phyloP scores from a whole-genome alignment of 2,797 vertebrate species.

The Poecile montanus region DNA sequence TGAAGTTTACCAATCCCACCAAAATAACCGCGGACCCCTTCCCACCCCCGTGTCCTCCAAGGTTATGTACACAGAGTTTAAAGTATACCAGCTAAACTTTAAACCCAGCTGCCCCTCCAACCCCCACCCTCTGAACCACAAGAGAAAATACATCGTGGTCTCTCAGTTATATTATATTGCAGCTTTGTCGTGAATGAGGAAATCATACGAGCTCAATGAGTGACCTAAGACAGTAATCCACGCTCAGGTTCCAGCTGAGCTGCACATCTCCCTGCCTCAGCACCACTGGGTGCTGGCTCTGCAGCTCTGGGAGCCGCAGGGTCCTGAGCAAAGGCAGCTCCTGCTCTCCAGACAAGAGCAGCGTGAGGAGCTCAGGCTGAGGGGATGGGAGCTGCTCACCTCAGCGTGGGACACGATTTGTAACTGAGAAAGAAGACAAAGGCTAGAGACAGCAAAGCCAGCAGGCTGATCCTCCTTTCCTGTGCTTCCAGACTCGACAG shows the following conservation, averaged over 20 bases:
- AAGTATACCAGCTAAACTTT: conserved; percentile 70
- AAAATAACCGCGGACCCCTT: conserved; percentile 35
- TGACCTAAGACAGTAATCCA: conserved; percentile 54
- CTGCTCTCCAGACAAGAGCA: background rate
- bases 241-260: conserved; percentile 34
- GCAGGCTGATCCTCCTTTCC: background rate
- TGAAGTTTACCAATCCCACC: conserved; percentile 33
- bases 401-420: background rate
- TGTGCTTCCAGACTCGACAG: background rate
- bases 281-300: background rate
- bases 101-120: conserved; percentile 45
- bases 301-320: background rate
- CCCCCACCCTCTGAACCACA: conserved; percentile 14
- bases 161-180: conserved; percentile 76
- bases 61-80: conserved; percentile 69
- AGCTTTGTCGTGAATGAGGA: conserved; percentile 70
- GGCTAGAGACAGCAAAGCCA: background rate
- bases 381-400: background rate
- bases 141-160: conserved; percentile 56
- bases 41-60: conserved; percentile 40
- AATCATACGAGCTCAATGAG: conserved; percentile 52
- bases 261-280: conserved; percentile 40
- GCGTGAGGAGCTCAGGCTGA: background rate
- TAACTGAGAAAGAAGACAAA: background rate
- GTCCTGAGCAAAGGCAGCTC: background rate